Conservation (phyloP, 2,113 vertebrate genomes). For the Nettapus auritus region DNA sequence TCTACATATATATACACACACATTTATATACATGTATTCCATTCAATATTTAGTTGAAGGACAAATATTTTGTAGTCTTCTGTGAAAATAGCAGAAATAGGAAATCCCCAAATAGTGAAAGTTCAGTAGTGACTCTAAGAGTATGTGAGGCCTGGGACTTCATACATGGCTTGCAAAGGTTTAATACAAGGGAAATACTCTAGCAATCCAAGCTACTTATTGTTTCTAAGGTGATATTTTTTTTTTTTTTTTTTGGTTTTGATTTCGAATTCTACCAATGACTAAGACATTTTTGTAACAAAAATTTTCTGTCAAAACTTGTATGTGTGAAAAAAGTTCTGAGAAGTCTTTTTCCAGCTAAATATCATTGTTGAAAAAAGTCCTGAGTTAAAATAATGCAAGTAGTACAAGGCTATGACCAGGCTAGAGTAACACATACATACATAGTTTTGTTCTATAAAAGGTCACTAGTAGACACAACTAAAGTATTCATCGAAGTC, state of each 20-base stretch:
- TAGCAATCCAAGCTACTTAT: neutral
- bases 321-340: neutral
- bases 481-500: neutral
- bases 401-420: accelerated
- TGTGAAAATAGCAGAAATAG: neutral
- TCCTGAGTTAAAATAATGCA: neutral
- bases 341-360: neutral
- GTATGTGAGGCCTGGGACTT: neutral
- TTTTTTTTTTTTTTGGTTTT: neutral
- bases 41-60: neutral
- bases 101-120: neutral
- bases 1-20: accelerated
- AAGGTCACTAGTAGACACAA: neutral
- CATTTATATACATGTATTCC: neutral
- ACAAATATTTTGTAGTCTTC: neutral
- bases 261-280: neutral
- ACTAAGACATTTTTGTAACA: neutral
- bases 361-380: neutral
- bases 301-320: neutral
- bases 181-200: neutral
- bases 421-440: neutral
- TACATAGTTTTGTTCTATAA: neutral
- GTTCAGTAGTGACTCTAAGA: neutral
- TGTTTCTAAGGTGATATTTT: neutral
- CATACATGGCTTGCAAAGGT: neutral